A percentile compares a stretch with the other conserved stretches of the same genome.
Evolutionary conservation across 2,797 vertebrate genomes (phyloP).

Genomic region (Micrastur ruficollis): DNA sequence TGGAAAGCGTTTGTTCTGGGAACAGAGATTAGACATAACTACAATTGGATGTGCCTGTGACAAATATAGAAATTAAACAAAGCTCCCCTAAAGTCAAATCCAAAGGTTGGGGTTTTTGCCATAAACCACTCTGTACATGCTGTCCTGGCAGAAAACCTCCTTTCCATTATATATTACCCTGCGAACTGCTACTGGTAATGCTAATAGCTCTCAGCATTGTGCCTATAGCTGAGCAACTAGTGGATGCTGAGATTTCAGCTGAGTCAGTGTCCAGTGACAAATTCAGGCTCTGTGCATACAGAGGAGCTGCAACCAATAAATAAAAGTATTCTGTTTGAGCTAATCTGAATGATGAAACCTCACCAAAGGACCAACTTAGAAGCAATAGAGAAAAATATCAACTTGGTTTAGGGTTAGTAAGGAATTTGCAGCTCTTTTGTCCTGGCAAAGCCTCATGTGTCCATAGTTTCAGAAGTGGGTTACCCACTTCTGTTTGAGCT

Average conservation of each 20-base stretch:
- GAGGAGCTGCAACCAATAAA: background rate
- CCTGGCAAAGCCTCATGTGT: background rate
- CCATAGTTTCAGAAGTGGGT: background rate
- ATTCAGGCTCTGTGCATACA: background rate
- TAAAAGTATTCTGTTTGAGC: background rate
- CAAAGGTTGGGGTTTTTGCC: background rate
- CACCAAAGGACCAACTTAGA: background rate
- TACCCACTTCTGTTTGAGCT: background rate
- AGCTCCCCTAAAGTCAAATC: conserved; percentile 6
- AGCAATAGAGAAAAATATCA: background rate
- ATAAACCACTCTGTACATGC: background rate
- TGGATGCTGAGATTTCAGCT: background rate
- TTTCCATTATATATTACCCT: background rate
- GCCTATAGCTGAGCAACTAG: background rate
- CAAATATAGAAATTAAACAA: conserved; percentile 36
- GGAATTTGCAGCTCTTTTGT: background rate
- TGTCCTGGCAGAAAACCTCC: background rate
- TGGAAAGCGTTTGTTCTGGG: conserved; percentile 46
- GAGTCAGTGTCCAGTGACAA: background rate
- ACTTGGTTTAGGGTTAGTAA: background rate
- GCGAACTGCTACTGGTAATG: background rate
- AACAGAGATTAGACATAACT: conserved; percentile 7
- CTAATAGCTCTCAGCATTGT: background rate
- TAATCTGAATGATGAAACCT: background rate
- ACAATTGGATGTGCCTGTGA: conserved; percentile 22